phyloP scores from a whole-genome alignment of 2,113 vertebrate species.

The Chascanopsetta lugubris region DNA sequence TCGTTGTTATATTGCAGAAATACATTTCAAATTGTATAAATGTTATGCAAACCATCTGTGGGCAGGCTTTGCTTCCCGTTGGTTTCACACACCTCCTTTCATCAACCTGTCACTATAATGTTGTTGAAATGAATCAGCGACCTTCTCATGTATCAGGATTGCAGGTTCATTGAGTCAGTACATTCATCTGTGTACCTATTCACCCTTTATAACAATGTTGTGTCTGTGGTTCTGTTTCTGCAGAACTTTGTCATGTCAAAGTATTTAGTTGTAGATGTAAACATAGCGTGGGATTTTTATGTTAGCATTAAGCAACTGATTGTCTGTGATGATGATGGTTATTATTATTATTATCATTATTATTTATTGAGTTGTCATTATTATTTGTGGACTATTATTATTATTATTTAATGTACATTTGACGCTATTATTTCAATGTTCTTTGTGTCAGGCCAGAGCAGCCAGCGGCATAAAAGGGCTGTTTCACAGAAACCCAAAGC shows the following conservation, averaged over 20 bases:
- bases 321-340: too few relatives aligned
- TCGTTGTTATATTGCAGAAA: background rate
- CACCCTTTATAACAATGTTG: too few relatives aligned
- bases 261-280: background rate
- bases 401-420: conserved; percentile 10
- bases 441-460: conserved; percentile 87
- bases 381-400: too few relatives aligned
- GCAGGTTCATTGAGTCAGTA: too few relatives aligned
- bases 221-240: background rate
- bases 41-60: background rate
- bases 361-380: background rate
- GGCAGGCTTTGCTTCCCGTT: background rate
- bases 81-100: background rate
- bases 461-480: conserved; percentile 96
- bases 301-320: conserved; percentile 10
- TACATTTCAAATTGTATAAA: background rate
- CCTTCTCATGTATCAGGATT: background rate
- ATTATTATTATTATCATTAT: too few relatives aligned
- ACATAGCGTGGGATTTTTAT: background rate
- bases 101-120: too few relatives aligned
- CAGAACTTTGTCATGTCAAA: background rate
- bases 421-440: conserved; percentile 31
- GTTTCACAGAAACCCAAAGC: conserved; percentile 98
- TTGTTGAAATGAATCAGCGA: too few relatives aligned
- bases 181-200: too few relatives aligned